Evolutionary conservation across 2,113 vertebrate species (phyloP).

Genomic region (Bubo blakistoni): DNA sequence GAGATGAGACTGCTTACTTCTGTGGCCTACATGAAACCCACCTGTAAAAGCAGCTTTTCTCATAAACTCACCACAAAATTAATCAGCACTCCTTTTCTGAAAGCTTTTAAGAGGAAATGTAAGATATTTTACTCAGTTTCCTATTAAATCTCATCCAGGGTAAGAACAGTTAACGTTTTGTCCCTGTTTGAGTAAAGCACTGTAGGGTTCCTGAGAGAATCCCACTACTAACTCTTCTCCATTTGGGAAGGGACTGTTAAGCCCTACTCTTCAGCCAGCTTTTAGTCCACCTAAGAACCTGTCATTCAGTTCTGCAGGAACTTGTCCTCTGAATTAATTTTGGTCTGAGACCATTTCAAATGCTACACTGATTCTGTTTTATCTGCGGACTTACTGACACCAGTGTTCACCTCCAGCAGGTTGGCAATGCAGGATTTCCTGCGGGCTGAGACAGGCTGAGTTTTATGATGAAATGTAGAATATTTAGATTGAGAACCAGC

Average conservation of each 20-base stretch:
- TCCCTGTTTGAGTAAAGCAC: background rate
- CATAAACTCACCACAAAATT: background rate
- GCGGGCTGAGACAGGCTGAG: background rate
- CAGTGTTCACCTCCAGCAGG: background rate
- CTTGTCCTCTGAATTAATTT: background rate
- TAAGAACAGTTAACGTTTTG: background rate
- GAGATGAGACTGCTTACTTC: rapidly evolving
- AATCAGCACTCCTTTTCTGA: background rate
- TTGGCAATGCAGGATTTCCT: background rate
- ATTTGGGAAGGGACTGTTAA: background rate
- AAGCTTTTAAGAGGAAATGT: background rate
- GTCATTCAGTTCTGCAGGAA: background rate
- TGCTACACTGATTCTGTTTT: background rate
- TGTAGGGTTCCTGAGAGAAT: background rate
- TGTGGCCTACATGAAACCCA: background rate
- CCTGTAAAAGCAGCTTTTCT: background rate
- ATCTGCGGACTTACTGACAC: background rate
- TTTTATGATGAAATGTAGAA: background rate
- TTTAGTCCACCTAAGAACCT: background rate
- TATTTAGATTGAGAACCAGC: background rate
- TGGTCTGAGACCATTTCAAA: background rate
- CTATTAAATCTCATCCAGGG: background rate
- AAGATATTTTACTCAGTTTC: background rate
- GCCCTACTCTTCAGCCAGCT: background rate
- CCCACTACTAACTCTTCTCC: background rate